Conservation (phyloP, 2,888 invertebrate species). For the Erebia ligea region DNA sequence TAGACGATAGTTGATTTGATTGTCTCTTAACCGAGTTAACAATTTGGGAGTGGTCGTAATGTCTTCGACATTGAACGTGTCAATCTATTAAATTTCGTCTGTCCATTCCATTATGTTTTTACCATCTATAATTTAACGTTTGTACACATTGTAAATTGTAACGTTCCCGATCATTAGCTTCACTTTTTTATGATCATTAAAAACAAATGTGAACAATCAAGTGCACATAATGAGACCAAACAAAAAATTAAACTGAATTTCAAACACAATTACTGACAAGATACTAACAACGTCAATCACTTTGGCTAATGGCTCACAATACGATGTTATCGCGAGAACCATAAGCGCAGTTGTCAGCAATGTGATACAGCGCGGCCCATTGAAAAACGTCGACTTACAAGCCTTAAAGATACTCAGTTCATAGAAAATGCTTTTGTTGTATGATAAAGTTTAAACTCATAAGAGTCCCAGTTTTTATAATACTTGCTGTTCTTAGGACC, state of each 20-base stretch:
- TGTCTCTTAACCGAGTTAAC: constrained; percentile 26
- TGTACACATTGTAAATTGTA: constrained; percentile 14
- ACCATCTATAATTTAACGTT: constrained; percentile 12
- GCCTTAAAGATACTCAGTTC: background rate
- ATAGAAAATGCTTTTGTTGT: background rate
- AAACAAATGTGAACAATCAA: constrained; percentile 32
- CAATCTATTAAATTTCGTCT: constrained; percentile 16
- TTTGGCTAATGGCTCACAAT: constrained; percentile 76
- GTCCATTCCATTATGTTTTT: constrained; percentile 11
- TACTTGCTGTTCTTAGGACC: too few relatives aligned
- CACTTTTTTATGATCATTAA: constrained; percentile 21
- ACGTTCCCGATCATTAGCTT: constrained; percentile 17
- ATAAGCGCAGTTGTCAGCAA: constrained; percentile 77
- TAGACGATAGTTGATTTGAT: constrained; percentile 37
- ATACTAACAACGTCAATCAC: constrained; percentile 80
- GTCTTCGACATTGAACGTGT: constrained; percentile 26
- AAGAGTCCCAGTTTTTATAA: too few relatives aligned
- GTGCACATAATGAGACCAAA: constrained; percentile 42
- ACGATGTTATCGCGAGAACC: constrained; percentile 70
- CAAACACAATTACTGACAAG: constrained; percentile 81
- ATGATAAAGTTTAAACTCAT: too few relatives aligned
- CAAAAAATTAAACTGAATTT: constrained; percentile 65
- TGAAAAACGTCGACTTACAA: constrained; percentile 45
- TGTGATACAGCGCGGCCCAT: constrained; percentile 60
- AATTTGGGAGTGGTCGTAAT: constrained; percentile 21